Base-by-base conservation (phyloP, 2,113 vertebrate genomes). In the Xenopus borealis region DNA sequence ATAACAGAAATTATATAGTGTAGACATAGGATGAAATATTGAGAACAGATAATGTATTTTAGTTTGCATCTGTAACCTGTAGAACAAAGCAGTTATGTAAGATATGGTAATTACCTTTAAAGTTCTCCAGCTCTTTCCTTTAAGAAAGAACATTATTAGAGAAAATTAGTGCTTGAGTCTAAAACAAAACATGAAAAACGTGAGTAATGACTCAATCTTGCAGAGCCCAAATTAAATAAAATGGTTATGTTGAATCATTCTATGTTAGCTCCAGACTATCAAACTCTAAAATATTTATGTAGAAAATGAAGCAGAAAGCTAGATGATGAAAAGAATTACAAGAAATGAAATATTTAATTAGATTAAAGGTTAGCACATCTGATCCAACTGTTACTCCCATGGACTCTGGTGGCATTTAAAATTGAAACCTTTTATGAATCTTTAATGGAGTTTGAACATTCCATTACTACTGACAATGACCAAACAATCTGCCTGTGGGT, bases 41-140 rank as follows among this genome's bases (percentile, higher is more conserved):
- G 33, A 40, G 3, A 40, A 6, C 5, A 40, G 33, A 40, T 40
- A 40, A 40, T 9, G 33, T 40, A 40, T 9, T 40, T 4, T 40
- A 40, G 33, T 40, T 40, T 40, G 33, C 33, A 7, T 40, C 33
- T 40, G 33, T 40, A 40, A 40, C 5, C 33, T 9, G 33, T n/a
- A 30, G 40, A 20, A 33, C 14, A 47, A 12, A 16, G 12, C 4
- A 8, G 20, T 20, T n/a, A 12, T n/a, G 55, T 1, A 50, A 74
- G 12, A 59, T n/a, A 18, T 46, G 23, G 12, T 30, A 23, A 46
- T 94, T 90, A 98, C 97, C 97, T 95, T 98, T 94, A 77, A 96
- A 89, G 53, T 80, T 82, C 82, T 98, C 95, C 71, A 96, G 84
- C 84, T 96, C 95, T 87, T 85, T 96, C 90, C 97, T 99, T 85